A percentile compares a stretch with the other conserved stretches of the same genome.
phyloP scores from a whole-genome alignment of 1,140 invertebrate species.

The Drosophila bocki region DNA sequence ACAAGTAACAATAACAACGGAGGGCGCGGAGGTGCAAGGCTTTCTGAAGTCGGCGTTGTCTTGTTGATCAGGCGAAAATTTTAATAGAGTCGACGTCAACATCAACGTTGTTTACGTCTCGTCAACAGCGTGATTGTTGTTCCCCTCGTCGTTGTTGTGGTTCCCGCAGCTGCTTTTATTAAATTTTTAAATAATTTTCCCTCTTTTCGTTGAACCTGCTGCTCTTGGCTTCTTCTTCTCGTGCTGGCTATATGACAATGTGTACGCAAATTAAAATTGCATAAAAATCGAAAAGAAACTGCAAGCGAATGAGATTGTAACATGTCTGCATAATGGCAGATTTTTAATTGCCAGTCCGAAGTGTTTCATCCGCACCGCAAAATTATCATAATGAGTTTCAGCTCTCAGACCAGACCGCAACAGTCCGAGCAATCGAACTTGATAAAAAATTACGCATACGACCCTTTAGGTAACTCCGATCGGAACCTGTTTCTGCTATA shows the following conservation, averaged over 20 bases:
- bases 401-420: conserved; percentile 2
- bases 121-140: conserved; percentile 71
- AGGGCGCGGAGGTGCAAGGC: conserved; percentile 2
- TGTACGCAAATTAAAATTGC: conserved; percentile 80
- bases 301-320: conserved; percentile 59
- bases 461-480: conserved; percentile 22
- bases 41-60: conserved; percentile 47
- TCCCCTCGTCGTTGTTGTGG: conserved; percentile 40
- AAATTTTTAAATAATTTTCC: conserved; percentile 79
- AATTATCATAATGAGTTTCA: conserved; percentile 73
- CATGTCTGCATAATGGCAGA: conserved; percentile 72
- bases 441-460: conserved; percentile 58
- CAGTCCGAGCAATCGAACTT: conserved; percentile 50
- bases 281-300: conserved; percentile 56
- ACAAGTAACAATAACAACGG: conserved; percentile 40
- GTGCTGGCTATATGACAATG: conserved; percentile 68
- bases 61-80: conserved; percentile 77
- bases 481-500: conserved; percentile 22
- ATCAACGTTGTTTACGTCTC: conserved; percentile 76
- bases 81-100: conserved; percentile 80
- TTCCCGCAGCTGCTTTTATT: conserved; percentile 71
- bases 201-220: conserved; percentile 9
- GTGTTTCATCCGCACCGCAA: conserved; percentile 58
- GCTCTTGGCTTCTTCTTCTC: conserved; percentile 7
- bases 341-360: conserved; percentile 75